Percentiles rank a stretch among this genome's conserved stretches.
These are phyloP conservation scores for Australoheros scitulus DNA, from an alignment of 2,113 vertebrate species.

Conservation along the genomic window DNA sequence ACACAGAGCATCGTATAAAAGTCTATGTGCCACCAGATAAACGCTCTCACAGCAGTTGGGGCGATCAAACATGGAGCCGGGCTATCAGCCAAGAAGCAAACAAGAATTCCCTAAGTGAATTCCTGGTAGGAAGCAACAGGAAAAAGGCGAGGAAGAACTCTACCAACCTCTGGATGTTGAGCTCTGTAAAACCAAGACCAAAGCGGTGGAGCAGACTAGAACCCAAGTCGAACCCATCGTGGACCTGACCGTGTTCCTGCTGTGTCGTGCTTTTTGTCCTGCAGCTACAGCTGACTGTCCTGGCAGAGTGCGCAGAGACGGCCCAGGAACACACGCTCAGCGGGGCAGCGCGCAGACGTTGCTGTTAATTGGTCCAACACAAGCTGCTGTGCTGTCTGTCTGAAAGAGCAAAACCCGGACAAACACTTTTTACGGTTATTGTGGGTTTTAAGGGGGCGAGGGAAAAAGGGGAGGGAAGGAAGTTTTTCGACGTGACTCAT, in stretches of 20 bases:
- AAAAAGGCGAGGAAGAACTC: not conserved
- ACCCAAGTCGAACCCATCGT: conserved; percentile 46
- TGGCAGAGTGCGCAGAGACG: not conserved
- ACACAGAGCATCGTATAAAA: not conserved
- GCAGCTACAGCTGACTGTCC: not conserved
- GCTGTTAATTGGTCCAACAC: conserved; percentile 44
- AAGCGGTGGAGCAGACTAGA: conserved; percentile 11
- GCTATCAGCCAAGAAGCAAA: not conserved
- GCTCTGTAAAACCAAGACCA: conserved; percentile 25
- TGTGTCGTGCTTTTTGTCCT: not conserved
- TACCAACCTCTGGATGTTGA: conserved; percentile 59
- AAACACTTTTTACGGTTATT: conserved; percentile 22
- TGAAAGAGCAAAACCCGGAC: not conserved
- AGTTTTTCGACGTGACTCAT: conserved; percentile 71
- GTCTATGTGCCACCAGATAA: not conserved
- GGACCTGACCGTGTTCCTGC: not conserved
- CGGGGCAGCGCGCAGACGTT: not conserved
- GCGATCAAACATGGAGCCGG: conserved; percentile 50
- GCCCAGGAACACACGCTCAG: conserved; percentile 13
- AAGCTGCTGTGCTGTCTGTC: not conserved
- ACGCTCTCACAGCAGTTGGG: not conserved
- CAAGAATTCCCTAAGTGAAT: not conserved
- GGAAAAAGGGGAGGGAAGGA: conserved; percentile 11
- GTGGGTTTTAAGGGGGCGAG: conserved; percentile 12
- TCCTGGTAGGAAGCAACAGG: not conserved